Evolutionary conservation across 2,113 vertebrate species (phyloP).

Genomic region (Ramphastos sulfuratus): DNA sequence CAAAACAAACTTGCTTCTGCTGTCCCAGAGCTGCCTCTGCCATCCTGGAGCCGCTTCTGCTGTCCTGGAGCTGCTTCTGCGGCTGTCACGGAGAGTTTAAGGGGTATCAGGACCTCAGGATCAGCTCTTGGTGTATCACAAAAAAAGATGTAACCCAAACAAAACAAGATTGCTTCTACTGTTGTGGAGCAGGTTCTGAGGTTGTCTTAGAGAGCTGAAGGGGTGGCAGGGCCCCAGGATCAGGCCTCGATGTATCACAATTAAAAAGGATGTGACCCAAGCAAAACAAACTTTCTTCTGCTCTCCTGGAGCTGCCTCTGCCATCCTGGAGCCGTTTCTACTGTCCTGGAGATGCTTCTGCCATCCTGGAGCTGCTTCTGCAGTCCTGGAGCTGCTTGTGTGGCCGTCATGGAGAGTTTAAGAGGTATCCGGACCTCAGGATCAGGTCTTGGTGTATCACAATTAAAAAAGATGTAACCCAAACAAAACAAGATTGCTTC

Average conservation of each 20-base stretch:
- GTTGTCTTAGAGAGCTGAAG: fast-evolving
- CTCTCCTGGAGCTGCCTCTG: no score
- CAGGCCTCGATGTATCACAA: neutral
- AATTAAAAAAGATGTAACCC: no score
- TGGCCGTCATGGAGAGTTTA: fast-evolving
- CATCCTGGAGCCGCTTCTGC: neutral
- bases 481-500: neutral
- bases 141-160: no score
- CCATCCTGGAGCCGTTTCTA: no score
- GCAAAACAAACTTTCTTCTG: no score
- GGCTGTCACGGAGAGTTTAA: fast-evolving
- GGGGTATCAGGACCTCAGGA: neutral
- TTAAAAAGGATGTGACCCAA: no score
- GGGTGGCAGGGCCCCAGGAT: neutral
- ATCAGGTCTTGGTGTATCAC: neutral
- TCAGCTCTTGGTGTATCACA: neutral
- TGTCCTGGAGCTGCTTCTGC: neutral
- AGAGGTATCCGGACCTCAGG: neutral
- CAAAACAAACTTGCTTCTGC: no score
- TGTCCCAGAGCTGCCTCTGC: no score
- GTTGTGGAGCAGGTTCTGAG: neutral
- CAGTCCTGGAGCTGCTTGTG: neutral
- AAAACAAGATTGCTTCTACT: neutral
- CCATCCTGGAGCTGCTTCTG: neutral
- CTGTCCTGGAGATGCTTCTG: no score